phyloP scores from a whole-genome alignment of 2,113 vertebrate species.

The Notothenia coriiceps region DNA sequence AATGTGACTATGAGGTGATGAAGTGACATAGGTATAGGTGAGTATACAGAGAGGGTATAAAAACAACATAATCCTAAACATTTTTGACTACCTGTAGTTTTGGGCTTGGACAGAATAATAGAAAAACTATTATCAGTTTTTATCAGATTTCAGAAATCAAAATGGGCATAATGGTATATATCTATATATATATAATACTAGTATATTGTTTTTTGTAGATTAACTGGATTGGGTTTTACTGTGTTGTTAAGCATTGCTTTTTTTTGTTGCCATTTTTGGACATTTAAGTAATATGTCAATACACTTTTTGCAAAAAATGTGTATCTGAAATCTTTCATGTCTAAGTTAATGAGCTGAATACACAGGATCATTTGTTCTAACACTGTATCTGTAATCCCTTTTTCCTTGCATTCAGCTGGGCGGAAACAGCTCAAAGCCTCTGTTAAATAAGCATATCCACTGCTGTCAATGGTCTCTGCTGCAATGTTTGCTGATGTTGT shows the following conservation, averaged over 20 bases:
- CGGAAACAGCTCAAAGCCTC: background rate
- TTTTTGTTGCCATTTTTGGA: background rate
- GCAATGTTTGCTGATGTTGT: slow-evolving; percentile 46
- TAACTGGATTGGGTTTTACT: background rate
- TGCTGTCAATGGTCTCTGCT: slow-evolving; percentile 2
- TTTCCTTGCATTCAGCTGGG: background rate
- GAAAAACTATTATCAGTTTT: background rate
- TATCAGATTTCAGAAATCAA: background rate
- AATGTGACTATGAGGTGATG: background rate
- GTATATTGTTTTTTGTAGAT: background rate
- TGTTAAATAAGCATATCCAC: background rate
- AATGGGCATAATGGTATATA: background rate
- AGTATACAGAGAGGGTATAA: no score
- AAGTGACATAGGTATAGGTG: no score
- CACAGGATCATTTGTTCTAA: background rate
- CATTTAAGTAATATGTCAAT: background rate
- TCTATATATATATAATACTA: background rate
- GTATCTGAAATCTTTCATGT: background rate
- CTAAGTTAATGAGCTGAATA: background rate
- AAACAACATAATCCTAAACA: no score
- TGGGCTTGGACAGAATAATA: background rate
- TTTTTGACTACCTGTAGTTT: background rate
- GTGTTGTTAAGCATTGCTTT: no score
- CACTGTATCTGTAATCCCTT: background rate
- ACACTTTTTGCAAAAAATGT: background rate